Evolutionary conservation across 2,888 invertebrate species (phyloP), one percentile per base, ranked within the genome.

Genomic region (Sinotaia quadrata): DNA sequence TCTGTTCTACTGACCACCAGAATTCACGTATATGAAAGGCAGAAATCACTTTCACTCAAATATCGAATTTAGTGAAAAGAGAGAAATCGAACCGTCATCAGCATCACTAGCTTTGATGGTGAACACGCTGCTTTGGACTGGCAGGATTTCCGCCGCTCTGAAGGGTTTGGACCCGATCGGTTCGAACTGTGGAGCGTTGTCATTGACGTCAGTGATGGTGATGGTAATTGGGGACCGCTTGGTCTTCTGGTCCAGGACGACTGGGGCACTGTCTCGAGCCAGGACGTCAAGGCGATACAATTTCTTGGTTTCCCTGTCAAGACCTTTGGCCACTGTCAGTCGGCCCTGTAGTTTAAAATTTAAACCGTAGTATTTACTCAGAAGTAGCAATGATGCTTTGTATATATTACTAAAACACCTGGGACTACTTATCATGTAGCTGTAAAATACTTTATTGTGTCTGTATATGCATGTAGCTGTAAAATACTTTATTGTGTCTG

Each of bases 171-270:
- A 54, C 10, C 75, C 75, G 2, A 75, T 63, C 0, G 71, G 74
- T 24, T 75, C 77, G 51, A 96, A 96, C 33, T 92, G 92, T 0
- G 97, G 96, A 79, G 94, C 94, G 81, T 96, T 96, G 85, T 97
- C 96, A 84, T 97, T 97, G 21, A 96, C 94, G 85, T 97, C 96
- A 0, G 94, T 89, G 33, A 96, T 87, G 0, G 93, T 93, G 0
- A 96, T 93, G 15, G 75, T 78, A 18, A 82, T 80, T 7, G 78
- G 67, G 18, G 77, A 79, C 29, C 80, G 79, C 62, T 93, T 92
- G 27, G 77, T 72, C 47, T 78, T 68, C 54, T 78, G 78, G 56
- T 81, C 74, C 31, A 76, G 75, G 5, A 62, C 52, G 10, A 76
- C 74, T 41, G 89, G 89, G 0, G 93, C 93, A 21, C 92, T 93